These are phyloP conservation scores for Synanthedon myopaeformis DNA, from an alignment of 2,888 invertebrate species.

Conservation along the genomic window DNA sequence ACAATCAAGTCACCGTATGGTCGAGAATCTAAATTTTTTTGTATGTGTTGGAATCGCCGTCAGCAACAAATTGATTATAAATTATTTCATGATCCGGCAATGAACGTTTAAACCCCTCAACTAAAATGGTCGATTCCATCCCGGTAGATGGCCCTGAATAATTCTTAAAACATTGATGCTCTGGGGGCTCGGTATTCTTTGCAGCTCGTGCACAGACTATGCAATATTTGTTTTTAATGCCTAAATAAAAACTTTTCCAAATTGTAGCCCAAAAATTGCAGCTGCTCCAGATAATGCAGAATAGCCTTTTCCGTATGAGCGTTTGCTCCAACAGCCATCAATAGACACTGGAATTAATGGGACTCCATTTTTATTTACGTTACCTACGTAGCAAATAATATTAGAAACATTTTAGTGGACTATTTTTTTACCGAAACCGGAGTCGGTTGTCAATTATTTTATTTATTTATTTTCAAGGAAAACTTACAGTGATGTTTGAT, in stretches of 20 bases:
- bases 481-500: too few relatives aligned
- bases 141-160: slow-evolving; percentile 3
- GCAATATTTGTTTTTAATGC: slow-evolving; percentile 5
- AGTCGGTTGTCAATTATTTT: too few relatives aligned
- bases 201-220: slow-evolving; percentile 6
- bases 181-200: not conserved
- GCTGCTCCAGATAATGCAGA: slow-evolving; percentile 6
- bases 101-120: not conserved
- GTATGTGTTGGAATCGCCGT: slow-evolving; percentile 3
- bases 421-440: too few relatives aligned
- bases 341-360: slow-evolving; percentile 4
- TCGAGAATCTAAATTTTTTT: not conserved
- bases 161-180: slow-evolving; percentile 1
- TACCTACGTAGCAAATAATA: too few relatives aligned
- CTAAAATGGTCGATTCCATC: slow-evolving; percentile 2
- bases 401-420: too few relatives aligned
- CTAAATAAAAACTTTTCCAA: slow-evolving; percentile 4
- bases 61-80: slow-evolving; percentile 1
- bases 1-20: slow-evolving; percentile 1
- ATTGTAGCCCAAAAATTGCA: slow-evolving; percentile 3
- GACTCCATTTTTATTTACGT: slow-evolving; percentile 3
- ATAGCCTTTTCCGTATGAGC: slow-evolving; percentile 4
- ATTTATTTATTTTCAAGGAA: too few relatives aligned
- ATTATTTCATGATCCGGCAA: not conserved
- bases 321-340: slow-evolving; percentile 4